Evolutionary conservation across 2,888 invertebrate species (phyloP).

Genomic region (Cylloceria caligata): DNA sequence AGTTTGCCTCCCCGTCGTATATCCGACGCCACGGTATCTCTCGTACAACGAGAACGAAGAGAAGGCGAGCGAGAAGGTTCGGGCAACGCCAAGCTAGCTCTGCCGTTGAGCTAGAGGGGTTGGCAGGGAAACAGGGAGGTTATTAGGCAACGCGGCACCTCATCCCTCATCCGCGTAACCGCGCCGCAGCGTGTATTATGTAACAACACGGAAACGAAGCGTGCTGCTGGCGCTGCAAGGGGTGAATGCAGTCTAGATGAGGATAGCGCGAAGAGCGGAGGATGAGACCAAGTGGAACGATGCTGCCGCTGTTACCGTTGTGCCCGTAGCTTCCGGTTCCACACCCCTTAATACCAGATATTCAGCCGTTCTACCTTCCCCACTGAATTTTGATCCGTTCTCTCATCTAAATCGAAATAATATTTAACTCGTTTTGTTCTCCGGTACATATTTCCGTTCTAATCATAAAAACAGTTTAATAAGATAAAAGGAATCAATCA

Average conservation of each 20-base stretch:
- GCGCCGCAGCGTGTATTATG: conserved; percentile 84
- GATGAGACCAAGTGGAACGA: conserved; percentile 41
- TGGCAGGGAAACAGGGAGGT: conserved; percentile 78
- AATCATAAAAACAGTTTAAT: not conserved
- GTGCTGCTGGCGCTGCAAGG: conserved; percentile 72
- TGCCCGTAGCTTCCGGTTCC: conserved; percentile 53
- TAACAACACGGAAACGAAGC: conserved; percentile 84
- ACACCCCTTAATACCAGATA: conserved; percentile 3
- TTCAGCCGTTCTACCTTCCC: conserved; percentile 15
- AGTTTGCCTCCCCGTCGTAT: conserved; percentile 56
- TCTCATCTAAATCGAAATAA: not conserved
- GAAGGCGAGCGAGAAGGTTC: conserved; percentile 55
- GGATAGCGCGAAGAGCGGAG: conserved; percentile 33
- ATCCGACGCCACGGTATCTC: conserved; percentile 54
- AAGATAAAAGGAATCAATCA: not conserved
- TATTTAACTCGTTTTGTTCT: conserved; percentile 1
- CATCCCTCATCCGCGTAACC: conserved; percentile 84
- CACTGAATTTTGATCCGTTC: conserved; percentile 15
- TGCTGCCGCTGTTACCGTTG: conserved; percentile 33
- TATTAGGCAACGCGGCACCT: conserved; percentile 84
- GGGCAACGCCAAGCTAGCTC: conserved; percentile 70
- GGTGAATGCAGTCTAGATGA: conserved; percentile 70
- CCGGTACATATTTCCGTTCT: not conserved
- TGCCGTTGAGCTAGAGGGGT: conserved; percentile 70
- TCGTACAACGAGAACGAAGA: conserved; percentile 55